Conservation (phyloP, 2,888 invertebrate species). For the Acanthosoma haemorrhoidale region DNA sequence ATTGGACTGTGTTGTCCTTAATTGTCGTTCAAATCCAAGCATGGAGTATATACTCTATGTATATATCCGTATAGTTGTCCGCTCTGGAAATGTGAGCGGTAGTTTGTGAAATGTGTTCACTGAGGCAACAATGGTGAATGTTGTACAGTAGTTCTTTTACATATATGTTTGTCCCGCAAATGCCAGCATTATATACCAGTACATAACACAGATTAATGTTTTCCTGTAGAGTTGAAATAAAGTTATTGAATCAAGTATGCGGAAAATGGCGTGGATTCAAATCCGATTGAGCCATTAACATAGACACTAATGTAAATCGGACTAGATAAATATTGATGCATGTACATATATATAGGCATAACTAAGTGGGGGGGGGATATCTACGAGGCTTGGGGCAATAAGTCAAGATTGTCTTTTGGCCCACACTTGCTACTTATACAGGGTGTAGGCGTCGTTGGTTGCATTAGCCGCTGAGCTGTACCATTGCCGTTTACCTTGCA, state of each 20-base stretch:
- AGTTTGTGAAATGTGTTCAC: no score
- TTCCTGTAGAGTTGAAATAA: no score
- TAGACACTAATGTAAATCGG: not conserved
- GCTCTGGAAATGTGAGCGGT: no score
- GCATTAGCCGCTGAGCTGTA: not conserved
- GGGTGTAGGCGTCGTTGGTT: constrained; percentile 6
- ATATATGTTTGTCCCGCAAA: no score
- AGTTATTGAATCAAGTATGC: not conserved
- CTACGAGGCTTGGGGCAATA: not conserved
- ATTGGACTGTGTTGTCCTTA: no score
- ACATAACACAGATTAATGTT: no score
- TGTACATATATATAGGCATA: not conserved
- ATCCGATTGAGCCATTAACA: not conserved
- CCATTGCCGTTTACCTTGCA: constrained; percentile 2
- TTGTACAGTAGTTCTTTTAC: no score
- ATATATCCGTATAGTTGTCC: no score
- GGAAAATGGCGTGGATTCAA: not conserved
- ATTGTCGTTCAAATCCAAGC: no score
- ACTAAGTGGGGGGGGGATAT: not conserved
- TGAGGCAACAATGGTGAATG: no score
- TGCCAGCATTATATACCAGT: no score
- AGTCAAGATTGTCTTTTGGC: constrained; percentile 8
- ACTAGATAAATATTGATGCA: not conserved
- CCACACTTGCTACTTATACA: constrained; percentile 11
- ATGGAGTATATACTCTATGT: no score